Base-by-base conservation (phyloP, 2,888 invertebrate species). In the Proisotoma minuta region DNA sequence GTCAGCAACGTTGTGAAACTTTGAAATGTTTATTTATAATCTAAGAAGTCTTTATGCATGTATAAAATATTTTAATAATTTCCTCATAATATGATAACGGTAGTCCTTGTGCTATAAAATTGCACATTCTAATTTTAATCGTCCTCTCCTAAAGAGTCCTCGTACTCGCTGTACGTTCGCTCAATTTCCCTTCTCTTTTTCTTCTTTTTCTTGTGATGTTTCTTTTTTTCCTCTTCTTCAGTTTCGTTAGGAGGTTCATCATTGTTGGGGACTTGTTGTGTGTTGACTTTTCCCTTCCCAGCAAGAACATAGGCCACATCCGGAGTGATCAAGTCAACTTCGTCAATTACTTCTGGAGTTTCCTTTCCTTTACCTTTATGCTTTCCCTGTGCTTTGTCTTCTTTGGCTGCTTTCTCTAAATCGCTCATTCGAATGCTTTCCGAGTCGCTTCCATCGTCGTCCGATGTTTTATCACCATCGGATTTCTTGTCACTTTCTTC, bases 221-320 rank as follows among this genome's bases (percentile, higher is more conserved):
- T 28, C 52, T 20, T 18, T 29, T 23, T 18, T 48, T 58, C 62
- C 48, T 53, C 51, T 22, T 26, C 12, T 27, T 27, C 47, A 60
- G 15, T 43, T 18, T 43, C 20, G 4, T 5, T n/a, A 43, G 5
- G 23, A 58, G 34, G 18, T 3, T 54, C 39, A 22, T 54, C 29
- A 3, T 4, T 3, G 10, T 28, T 23, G 3, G 59, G 48, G 1
- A 62, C 47, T 23, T 65, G 62, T 28, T 56, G 57, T 20, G 62
- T 62, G 50, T 59, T 59, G 18, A 65, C 62, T 24, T 57, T 48
- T 15, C 65, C 65, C 29, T 49, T 62, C 15, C 65, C 65, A 43
- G 59, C 24, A 10, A 65, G 27, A 22, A 65, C 59, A 24, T 62
- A 65, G 12, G 65, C 65, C 3, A 65, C 62, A 29, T 65, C 65